A percentile compares a stretch with the other conserved stretches of the same genome.
Evolutionary conservation across 2,888 invertebrate species (phyloP).

Genomic region (Netelia melanura): DNA sequence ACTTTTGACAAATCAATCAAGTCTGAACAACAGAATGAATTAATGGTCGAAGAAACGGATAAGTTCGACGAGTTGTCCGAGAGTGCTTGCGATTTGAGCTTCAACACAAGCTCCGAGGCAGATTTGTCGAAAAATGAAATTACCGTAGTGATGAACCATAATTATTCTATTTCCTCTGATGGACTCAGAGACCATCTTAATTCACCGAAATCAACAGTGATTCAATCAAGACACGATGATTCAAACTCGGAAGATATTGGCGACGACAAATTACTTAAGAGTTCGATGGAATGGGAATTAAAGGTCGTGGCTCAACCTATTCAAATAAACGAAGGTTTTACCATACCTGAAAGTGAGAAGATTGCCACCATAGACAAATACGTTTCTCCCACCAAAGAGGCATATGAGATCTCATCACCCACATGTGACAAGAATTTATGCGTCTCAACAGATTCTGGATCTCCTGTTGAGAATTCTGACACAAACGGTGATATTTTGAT

Average conservation of each 20-base stretch:
- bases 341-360: constrained; percentile 26
- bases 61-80: constrained; percentile 23
- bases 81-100: constrained; percentile 53
- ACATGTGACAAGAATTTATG: constrained; percentile 10
- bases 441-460: constrained; percentile 17
- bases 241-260: neutral
- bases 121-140: constrained; percentile 58
- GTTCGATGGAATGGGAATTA: constrained; percentile 21
- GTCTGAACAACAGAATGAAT: constrained; percentile 54
- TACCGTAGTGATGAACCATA: constrained; percentile 51
- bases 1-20: constrained; percentile 81
- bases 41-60: neutral
- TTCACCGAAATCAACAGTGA: constrained; percentile 1
- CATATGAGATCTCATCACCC: neutral
- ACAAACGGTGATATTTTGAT: constrained; percentile 6
- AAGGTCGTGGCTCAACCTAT: neutral
- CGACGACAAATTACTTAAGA: neutral
- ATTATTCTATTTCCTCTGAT: constrained; percentile 55
- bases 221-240: neutral
- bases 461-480: constrained; percentile 25
- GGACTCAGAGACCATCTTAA: constrained; percentile 20
- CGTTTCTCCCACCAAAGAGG: constrained; percentile 24
- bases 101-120: constrained; percentile 59
- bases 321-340: constrained; percentile 2
- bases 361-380: neutral